Percentiles rank a stretch among this genome's conserved stretches.
Conservation (phyloP, 2,888 invertebrate genomes). For the Adineta ricciae region DNA sequence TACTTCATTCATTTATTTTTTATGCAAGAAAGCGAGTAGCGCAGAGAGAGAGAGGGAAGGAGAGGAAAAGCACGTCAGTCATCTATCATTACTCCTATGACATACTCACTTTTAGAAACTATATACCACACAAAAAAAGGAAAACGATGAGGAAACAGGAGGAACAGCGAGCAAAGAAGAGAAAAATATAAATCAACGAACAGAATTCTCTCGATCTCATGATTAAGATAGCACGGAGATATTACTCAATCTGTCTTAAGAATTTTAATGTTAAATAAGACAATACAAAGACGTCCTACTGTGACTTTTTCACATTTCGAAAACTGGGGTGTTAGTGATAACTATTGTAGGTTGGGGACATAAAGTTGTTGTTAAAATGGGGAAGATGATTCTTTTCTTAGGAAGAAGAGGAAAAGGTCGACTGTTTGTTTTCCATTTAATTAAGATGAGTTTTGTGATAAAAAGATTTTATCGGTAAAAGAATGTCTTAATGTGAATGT, state of each 20-base stretch:
- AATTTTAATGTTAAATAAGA: background rate
- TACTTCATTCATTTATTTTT: background rate
- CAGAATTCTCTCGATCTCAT: background rate
- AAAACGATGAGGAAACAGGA: background rate
- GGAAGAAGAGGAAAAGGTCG: too few species aligned
- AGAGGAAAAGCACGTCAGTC: background rate
- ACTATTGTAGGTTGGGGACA: too few species aligned
- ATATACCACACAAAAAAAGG: background rate
- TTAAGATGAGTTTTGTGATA: too few species aligned
- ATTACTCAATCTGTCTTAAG: background rate
- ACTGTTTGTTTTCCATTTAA: too few species aligned
- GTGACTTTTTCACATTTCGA: too few species aligned
- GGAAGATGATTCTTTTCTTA: too few species aligned
- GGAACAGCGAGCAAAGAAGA: background rate
- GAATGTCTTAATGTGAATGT: too few species aligned
- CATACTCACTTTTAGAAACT: background rate
- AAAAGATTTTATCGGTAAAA: too few species aligned
- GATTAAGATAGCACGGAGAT: background rate
- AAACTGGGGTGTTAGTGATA: background rate
- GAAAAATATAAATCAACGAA: background rate
- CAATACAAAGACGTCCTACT: background rate
- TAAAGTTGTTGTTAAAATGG: too few species aligned
- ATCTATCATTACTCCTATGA: background rate
- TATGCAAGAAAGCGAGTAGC: background rate
- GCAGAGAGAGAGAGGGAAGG: background rate